Evolutionary conservation across 2,113 vertebrate species (phyloP), one percentile per base, ranked within the genome.

Genomic region (Boulengeromyrus knoepffleri): DNA sequence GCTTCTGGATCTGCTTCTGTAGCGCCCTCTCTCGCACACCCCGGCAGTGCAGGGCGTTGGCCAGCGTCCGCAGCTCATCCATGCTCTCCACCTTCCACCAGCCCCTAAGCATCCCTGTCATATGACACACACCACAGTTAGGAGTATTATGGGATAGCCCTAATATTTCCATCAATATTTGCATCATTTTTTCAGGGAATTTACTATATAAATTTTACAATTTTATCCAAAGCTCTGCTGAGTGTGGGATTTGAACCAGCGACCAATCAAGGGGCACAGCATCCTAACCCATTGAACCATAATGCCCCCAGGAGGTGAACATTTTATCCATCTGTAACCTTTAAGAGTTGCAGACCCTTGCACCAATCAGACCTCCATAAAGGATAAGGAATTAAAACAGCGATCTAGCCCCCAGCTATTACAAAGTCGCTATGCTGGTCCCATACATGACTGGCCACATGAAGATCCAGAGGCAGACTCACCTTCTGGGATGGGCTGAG

Each of bases 21-120:
- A 99, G 97, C 90, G 96, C 96, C 92, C 98, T 98, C 95, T 99
- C 98, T 94, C 98, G 94, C 93, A 98, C 96, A 93, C 98, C 98
- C 93, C 98, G 96, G 94, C 97, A 96, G 95, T 99, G 98, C 6
- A 99, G 96, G 53, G 97, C 96, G 93, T 95, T 96, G 90, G 97
- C 95, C 92, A 99, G 95, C 91, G 96, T 94, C 93, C 97, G 97
- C 91, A 99, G 94, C 94, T 98, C 96, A 90, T 98, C 98, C 0
- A 97, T 96, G 94, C 99, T 97, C 92, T 97, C 97, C 92, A 99
- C 98, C 91, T 98, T 97, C 98, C 98, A 99, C 98, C 98, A 99
- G 85, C 98, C 98, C 92, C 96, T 96, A 90, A 98, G 96, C 97
- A 97, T 96, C 95, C 98, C 98, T 99, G 93, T 17, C 39, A 49